Base-by-base conservation (phyloP, 2,888 invertebrate genomes). In the Andrena bicolor region DNA sequence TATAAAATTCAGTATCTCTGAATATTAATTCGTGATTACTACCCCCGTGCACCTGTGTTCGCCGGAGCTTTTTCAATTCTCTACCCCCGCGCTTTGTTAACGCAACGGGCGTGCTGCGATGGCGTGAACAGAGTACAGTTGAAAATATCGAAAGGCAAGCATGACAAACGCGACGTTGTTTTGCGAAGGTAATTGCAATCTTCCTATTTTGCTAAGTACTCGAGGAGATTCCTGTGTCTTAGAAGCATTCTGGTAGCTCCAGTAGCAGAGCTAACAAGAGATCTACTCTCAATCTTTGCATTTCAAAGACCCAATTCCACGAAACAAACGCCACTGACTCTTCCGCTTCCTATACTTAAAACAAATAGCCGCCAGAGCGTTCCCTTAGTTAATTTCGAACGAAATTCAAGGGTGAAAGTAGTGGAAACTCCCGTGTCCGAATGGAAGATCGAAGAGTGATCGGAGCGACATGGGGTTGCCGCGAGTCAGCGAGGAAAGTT, bases 401-500 rank as follows among this genome's bases (percentile, higher is more conserved):
- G 35, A 3, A 6, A n/a, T 20, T 61, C 20, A 4, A 61, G 35
- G 23, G 20, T 6, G 41, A 64, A 48, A 26, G 56, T 56, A 23
- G 10, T 13, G 23, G 23, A 13, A 23, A 26, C 23, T 20, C 23
- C 20, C 26, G 10, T 26, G 23, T 56, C 56, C 23, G 56, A 56
- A 56, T 26, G 56, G 23, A 56, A 56, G 56, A 56, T 56, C 56
- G 56, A 26, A 56, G 26, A 26, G 26, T 10, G 56, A 56, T 10
- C 10, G 56, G 10, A 56, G 56, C 23, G 26, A 26, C 10, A 26
- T 3, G 26, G 56, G 26, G 26, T 56, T 26, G 23, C 10, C 56
- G 56, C 8, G 53, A 56, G 53, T 64, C 30, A 13, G 32, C 61
- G 20, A 63, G 70, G 70, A 77, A 80, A 84, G 76, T 80, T 80